Evolutionary conservation across 2,888 invertebrate species (phyloP).

Genomic region (Tridacna gigas): DNA sequence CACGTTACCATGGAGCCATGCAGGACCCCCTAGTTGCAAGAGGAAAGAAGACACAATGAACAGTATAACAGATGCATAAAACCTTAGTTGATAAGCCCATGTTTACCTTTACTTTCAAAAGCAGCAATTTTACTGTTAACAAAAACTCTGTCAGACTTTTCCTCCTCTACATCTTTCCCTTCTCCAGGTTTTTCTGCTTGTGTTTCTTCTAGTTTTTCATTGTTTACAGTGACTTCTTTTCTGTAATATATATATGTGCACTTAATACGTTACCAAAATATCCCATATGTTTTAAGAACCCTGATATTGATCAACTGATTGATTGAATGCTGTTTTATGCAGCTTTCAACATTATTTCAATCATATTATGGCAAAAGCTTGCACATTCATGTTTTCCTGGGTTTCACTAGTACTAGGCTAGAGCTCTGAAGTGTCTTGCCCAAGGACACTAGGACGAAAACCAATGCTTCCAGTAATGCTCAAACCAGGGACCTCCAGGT

Average conservation of each 20-base stretch:
- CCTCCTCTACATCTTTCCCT: not conserved
- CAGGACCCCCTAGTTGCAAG: too few relatives aligned
- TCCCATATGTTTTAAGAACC: too few relatives aligned
- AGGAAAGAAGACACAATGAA: too few relatives aligned
- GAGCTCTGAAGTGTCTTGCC: too few relatives aligned
- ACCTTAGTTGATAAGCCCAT: not conserved
- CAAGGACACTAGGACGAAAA: too few relatives aligned
- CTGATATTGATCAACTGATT: not conserved
- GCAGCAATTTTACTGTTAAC: slow-evolving; percentile 66
- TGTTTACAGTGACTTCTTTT: not conserved
- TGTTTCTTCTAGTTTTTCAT: slow-evolving; percentile 1
- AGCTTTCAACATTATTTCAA: not conserved
- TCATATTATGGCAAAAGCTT: not conserved
- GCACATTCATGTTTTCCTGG: not conserved
- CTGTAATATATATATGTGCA: not conserved
- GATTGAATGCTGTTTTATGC: not conserved
- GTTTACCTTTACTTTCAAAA: slow-evolving; percentile 57
- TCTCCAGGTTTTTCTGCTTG: not conserved
- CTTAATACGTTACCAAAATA: too few relatives aligned
- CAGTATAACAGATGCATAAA: not conserved
- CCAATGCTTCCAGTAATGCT: too few relatives aligned
- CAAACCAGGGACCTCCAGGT: too few relatives aligned
- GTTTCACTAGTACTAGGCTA: not conserved
- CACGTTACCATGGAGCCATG: too few relatives aligned
- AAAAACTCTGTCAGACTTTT: slow-evolving; percentile 51